Base-by-base conservation (phyloP, 2,113 vertebrate species). In the Leucosticte australis region DNA sequence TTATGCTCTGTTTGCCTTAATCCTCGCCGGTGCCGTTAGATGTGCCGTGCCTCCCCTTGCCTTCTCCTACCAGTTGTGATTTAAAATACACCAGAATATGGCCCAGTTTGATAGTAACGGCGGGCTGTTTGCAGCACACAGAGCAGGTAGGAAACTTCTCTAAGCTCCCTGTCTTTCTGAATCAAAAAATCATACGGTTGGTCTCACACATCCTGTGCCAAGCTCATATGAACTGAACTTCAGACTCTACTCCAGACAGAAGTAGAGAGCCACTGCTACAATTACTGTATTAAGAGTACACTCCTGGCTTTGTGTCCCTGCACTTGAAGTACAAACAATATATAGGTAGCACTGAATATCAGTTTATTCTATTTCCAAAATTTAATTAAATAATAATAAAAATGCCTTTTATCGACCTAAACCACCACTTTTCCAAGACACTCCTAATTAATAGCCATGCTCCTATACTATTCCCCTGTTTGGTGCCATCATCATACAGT, bases 1-100 rank as follows among this genome's bases (percentile, higher is more conserved):
- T 96, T 74, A 86, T 92, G 92, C 92, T 95, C 90, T 94, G 79
- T 86, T 96, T 96, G 94, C 73, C 88, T 85, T 92, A 90, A 80
- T 86, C 83, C 88, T 95, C 69, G 46, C 82, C 16, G 49, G 69
- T 75, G 73, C 83, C 3, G 10, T 88, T 82, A 39, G 53, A 69
- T 4, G 12, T 64, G 53, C 18, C 0, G 1, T 62, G 57, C 46
- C 53, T 69, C 70, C 31, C 39, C 30, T 46, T 35, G 23, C 46
- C 42, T 82, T 87, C 35, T 91, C 62, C 46, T 50, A 62, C 22
- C 55, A 77, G 75, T 56, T 4, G 26, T 83, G 74, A 77, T 80
- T 86, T 83, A 53, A 89, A 90, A 90, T 30, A 57, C 28, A 33
- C 24, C 67, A 50, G 67, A 73, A 76, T 83, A 88, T n/a, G 71